Percentiles rank a stretch among this genome's conserved stretches.
Evolutionary conservation across 2,888 invertebrate genomes (phyloP).

Genomic region (Tanytarsus gracilentus): DNA sequence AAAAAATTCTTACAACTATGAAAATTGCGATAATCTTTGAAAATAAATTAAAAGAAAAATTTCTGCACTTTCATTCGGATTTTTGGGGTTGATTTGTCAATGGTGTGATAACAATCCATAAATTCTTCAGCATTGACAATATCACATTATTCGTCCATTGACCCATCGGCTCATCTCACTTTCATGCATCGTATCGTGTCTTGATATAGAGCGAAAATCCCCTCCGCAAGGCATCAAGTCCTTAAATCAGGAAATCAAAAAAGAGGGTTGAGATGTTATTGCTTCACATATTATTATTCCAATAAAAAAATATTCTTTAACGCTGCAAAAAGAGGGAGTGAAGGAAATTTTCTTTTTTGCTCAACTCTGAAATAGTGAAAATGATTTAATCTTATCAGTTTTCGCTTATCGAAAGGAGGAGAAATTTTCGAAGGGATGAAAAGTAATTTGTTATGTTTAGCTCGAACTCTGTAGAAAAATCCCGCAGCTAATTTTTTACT

Average conservation of each 20-base stretch:
- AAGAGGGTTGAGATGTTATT: constrained; percentile 5
- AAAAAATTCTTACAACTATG: constrained; percentile 1
- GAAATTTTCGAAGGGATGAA: constrained; percentile 4
- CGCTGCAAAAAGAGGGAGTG: not conserved
- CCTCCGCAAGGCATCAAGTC: not conserved
- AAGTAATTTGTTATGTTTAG: constrained; percentile 29
- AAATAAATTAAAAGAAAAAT: too few species aligned
- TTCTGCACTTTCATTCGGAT: too few species aligned
- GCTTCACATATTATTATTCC: not conserved
- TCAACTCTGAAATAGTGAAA: constrained; percentile 23
- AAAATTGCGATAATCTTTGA: not conserved
- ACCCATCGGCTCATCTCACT: not conserved
- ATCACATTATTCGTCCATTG: too few species aligned
- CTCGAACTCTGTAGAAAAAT: constrained; percentile 22
- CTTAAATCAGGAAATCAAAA: constrained; percentile 6
- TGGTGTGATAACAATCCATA: too few species aligned
- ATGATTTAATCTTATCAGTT: constrained; percentile 28
- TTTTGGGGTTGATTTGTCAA: too few species aligned
- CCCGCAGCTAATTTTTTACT: constrained; percentile 28
- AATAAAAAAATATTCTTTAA: not conserved
- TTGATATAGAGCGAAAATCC: not conserved
- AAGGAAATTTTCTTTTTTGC: not conserved
- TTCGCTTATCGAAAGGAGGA: constrained; percentile 19
- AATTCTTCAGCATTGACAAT: too few species aligned
- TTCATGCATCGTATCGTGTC: not conserved